Conservation (phyloP, 2,113 vertebrate genomes). For the Salminus brasiliensis region DNA sequence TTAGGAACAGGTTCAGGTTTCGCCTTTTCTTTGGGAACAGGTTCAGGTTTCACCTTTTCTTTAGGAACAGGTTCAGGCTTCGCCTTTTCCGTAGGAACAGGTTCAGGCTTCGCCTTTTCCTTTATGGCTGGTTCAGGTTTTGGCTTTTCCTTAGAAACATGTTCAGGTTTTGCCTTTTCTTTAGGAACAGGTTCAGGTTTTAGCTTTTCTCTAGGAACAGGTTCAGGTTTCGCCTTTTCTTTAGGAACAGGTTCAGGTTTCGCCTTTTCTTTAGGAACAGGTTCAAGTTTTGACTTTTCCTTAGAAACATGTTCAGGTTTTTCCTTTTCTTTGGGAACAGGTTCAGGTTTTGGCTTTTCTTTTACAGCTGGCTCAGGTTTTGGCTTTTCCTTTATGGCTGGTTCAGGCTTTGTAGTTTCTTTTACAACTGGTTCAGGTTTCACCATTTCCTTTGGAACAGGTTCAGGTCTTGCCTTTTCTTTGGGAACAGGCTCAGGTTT, state of each 20-base stretch:
- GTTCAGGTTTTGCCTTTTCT: constrained; percentile 10
- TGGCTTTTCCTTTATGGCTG: constrained; percentile 14
- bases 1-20: too few relatives aligned
- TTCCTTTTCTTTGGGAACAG: constrained; percentile 1
- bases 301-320: not conserved
- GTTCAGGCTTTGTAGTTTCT: not conserved
- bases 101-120: constrained; percentile 15
- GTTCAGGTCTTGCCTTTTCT: constrained; percentile 2
- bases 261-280: constrained; percentile 19
- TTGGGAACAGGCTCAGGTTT: not conserved
- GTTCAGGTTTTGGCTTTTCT: constrained; percentile 3
- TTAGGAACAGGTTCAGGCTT: not conserved
- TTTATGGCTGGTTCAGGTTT: constrained; percentile 29
- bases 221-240: constrained; percentile 2
- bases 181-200: constrained; percentile 10
- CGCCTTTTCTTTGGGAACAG: not conserved
- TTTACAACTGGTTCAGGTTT: not conserved
- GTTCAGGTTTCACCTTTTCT: not conserved
- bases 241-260: not conserved
- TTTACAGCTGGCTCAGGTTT: constrained; percentile 8
- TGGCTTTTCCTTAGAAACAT: constrained; percentile 37
- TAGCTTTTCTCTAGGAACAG: constrained; percentile 18
- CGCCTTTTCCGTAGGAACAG: not conserved
- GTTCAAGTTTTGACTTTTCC: constrained; percentile 2
- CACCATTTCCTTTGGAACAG: constrained; percentile 19